Evolutionary conservation across 2,797 vertebrate species (phyloP), one percentile per base, ranked within the genome.

Genomic region (Tokudaia muenninki): DNA sequence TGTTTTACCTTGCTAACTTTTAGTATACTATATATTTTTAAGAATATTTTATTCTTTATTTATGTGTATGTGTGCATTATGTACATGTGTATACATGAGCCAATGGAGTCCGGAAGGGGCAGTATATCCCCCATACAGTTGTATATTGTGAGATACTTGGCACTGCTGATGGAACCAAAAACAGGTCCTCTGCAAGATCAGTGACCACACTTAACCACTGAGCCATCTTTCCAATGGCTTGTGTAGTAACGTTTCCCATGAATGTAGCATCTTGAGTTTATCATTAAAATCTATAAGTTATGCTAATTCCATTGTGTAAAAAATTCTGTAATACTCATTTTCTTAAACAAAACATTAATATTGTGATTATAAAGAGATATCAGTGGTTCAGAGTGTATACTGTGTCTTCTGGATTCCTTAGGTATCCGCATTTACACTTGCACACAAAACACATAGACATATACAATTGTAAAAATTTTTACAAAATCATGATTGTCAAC

Each of bases 251-350:
- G 83, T 91, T 91, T 95, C 80, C 77, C 59, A 57, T 61, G 41
- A 87, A 61, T 37, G 55, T 75, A 94, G 26, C 41, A 63, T 91
- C 52, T 95, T 44, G 47, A 61, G 91, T 98, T 96, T 94, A 93
- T 90, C 2, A 24, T 10, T 65, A 29, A n/a, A 92, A 77, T 21
- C 31, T 95, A 2, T 41, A 77, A 83, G 72, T 94, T 89, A 31
- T 72, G 29, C 9, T 75, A 81, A 67, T 81, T 57, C 55, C 41
- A 82, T 59, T 78, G 94, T 81, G 22, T 6, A 22, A 70, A 84
- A 61, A 55, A 50, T 0, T 79, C 52, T 34, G 6, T 90, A 90
- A 87, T 89, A 82, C 55, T 93, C 11, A 90, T 89, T 84, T 95
- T 94, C n/a, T 93, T 84, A 91, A 97, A 87, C 37, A 63, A 89